These are phyloP conservation scores for Myotis planiceps DNA, from an alignment of 2,797 vertebrate species.

Conservation along the genomic window DNA sequence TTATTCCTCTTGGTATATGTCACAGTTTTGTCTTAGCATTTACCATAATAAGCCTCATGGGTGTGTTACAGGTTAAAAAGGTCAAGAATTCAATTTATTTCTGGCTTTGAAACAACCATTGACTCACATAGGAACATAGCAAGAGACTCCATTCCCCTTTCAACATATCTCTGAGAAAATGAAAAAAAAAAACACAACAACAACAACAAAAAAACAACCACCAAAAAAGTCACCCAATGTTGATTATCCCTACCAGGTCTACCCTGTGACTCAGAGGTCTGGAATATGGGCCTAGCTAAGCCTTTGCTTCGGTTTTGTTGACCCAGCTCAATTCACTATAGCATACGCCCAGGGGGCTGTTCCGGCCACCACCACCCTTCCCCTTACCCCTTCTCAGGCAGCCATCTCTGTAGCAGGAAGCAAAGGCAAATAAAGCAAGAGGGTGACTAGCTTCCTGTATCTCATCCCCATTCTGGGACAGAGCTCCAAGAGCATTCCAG, in stretches of 20 bases:
- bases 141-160: background rate
- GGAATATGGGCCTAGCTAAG: background rate
- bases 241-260: background rate
- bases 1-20: background rate
- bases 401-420: background rate
- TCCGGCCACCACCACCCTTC: background rate
- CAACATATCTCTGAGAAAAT: background rate
- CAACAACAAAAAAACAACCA: too few relatives aligned
- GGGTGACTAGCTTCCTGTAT: background rate
- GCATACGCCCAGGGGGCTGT: background rate
- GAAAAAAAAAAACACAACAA: too few relatives aligned
- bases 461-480: background rate
- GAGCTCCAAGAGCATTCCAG: background rate
- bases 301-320: background rate
- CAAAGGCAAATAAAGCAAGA: background rate
- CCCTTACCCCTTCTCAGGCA: too few relatives aligned
- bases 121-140: background rate
- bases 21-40: background rate
- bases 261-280: background rate
- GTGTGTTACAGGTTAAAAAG: background rate
- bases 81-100: conserved; percentile 5
- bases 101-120: background rate
- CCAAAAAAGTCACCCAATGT: background rate
- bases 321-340: background rate
- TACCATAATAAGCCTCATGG: background rate